phyloP scores from a whole-genome alignment of 2,797 vertebrate genomes.

The Hydrocynus forskahlii region DNA sequence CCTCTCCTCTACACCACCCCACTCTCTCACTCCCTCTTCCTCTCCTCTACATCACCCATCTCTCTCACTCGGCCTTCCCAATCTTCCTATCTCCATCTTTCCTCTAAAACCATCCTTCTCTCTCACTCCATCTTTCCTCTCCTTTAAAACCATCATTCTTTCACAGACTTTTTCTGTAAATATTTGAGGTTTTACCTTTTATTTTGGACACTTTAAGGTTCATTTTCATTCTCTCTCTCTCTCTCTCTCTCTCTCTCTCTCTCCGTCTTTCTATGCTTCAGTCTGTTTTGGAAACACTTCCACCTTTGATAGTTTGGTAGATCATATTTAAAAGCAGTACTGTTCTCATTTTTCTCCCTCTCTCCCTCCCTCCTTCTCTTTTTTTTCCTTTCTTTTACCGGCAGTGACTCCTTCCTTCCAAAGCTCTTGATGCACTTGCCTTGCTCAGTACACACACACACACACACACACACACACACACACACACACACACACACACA shows the following conservation, averaged over 20 bases:
- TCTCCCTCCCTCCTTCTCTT: too few relatives aligned
- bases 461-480: conserved; percentile 26
- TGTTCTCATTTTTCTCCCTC: too few relatives aligned
- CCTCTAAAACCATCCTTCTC: not conserved
- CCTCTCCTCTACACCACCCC: too few relatives aligned
- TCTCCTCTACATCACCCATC: not conserved
- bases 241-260: not conserved
- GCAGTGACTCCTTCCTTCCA: conserved; percentile 46
- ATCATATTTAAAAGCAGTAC: conserved; percentile 35
- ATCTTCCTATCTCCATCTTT: not conserved
- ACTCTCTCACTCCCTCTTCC: not conserved
- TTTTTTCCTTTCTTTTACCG: conserved; percentile 44
- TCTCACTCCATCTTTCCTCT: conserved; percentile 10
- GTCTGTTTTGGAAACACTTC: conserved; percentile 18
- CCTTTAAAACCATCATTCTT: not conserved
- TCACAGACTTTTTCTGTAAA: not conserved
- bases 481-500: conserved; percentile 25
- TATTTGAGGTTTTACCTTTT: not conserved
- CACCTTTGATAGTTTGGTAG: conserved; percentile 10
- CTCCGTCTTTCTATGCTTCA: too few relatives aligned
- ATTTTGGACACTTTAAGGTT: not conserved
- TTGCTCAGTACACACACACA: too few relatives aligned
- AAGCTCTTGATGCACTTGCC: conserved; percentile 45
- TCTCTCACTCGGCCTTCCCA: conserved; percentile 11
- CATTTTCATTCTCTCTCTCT: too few relatives aligned